phyloP scores from a whole-genome alignment of 2,113 vertebrate species.

The Neotoma lepida region DNA sequence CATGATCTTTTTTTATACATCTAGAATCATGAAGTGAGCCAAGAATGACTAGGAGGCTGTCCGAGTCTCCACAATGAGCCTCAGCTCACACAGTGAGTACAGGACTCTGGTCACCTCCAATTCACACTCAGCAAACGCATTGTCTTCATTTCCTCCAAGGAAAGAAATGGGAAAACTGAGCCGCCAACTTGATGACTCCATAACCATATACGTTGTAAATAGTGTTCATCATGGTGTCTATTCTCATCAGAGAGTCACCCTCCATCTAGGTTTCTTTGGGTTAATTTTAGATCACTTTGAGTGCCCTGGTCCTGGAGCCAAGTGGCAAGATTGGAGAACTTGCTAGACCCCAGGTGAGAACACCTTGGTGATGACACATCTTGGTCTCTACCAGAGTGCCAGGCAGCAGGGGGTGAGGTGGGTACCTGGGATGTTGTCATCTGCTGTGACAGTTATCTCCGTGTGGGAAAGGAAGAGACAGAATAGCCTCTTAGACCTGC shows the following conservation, averaged over 20 bases:
- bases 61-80: neutral
- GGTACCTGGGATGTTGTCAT: neutral
- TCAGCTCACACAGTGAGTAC: rapidly evolving
- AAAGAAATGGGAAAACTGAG: neutral
- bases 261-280: neutral
- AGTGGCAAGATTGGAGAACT: neutral
- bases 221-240: rapidly evolving
- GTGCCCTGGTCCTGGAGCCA: neutral
- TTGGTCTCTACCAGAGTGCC: neutral
- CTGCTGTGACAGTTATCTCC: too few species aligned
- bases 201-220: neutral
- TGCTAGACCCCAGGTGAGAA: rapidly evolving
- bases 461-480: neutral
- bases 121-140: neutral
- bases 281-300: neutral
- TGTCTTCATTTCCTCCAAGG: neutral
- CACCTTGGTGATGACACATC: neutral
- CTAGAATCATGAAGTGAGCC: neutral
- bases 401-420: too few species aligned
- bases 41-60: neutral
- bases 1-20: neutral
- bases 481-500: neutral
- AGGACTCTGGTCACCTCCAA: neutral
- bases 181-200: neutral
- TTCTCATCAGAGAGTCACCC: neutral